Evolutionary conservation across 1,140 invertebrate species (phyloP), one percentile per base, ranked within the genome.

Genomic region (Drosophila ohnishii): DNA sequence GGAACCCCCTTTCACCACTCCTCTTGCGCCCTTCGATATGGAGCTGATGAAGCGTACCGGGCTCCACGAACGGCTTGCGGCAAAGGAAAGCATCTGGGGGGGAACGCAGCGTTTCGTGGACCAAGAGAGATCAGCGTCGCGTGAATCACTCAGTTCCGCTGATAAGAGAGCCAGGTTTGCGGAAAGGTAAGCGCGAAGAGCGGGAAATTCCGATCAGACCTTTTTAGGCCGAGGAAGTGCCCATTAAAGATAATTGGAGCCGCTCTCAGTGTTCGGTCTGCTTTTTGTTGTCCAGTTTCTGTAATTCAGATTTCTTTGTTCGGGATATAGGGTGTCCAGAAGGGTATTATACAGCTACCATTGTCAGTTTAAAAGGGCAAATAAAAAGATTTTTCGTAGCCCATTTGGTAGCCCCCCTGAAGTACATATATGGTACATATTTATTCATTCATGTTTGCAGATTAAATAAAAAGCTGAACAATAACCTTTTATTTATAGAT

Each of bases 21-120:
- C 82, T 0, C 62, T 90, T 11, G 87, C 87, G 0, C 80, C 87
- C 22, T 87, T 65, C 40, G 69, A 90, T 10, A 75, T 81, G 80
- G 87, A 90, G 28, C 56, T 90, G 35, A 60, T 90, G 35, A 69
- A 84, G 16, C 65, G 71, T 14, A 16, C 72, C 16, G 48, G 62
- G 2, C 44, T 87, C 30, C 55, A 64, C 30, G 77, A 66, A 5
- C 76, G 75, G 11, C 47, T 87, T 19, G 51, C 11, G 37, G 39
- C 19, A 30, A 32, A 3, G 62, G 70, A 32, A 11, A 88, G 77
- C 45, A 40, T 84, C 3, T 83, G 77, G 74, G 34, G 65, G 8
- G 40, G 13, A 19, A 51, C 60, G 13, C 60, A 48, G 22, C 69
- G 48, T n/a, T 86, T 90, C 35, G 56, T 78, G n/a, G 35, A 75